Base-by-base conservation (phyloP, 2,888 invertebrate species). In the Ornithoptera priamus region DNA sequence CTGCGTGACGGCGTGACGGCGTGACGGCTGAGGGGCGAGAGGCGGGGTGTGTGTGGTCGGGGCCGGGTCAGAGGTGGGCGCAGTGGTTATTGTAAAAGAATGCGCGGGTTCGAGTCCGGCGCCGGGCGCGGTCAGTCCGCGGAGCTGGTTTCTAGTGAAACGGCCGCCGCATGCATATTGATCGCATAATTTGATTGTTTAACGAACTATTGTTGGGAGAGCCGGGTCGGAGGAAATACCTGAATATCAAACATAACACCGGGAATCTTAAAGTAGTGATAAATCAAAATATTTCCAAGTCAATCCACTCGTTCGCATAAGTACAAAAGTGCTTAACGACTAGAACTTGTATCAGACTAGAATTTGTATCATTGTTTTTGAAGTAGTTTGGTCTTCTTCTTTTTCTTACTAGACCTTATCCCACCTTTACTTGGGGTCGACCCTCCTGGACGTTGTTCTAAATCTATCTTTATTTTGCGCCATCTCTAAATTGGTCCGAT, bases 41-140 rank as follows among this genome's bases (percentile, higher is more conserved):
- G 61, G 68, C n/a, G 57, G 62, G 30, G 59, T 22, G 22, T 22
- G 22, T 22, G 22, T 22, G 22, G 76, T 72, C 78, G 76, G 78
- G 78, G 78, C 75, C 75, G 72, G 78, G 78, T 79, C 78, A 77
- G 46, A 78, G 79, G 78, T 80, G 78, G 77, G 77, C 77, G 75
- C 72, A 70, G 71, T 72, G 73, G 66, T 62, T 63, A 65, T 70
- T 67, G 67, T 66, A 62, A 72, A 71, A 72, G 61, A 72, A 73
- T 69, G 73, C 70, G 62, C 70, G 59, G 70, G 72, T 70, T 72
- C 71, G 50, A 72, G 60, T 22, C 62, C 65, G 46, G 30, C 30
- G 30, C 30, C 30, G 30, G 30, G 30, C 30, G 15, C 30, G 39
- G 65, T 56, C 39, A 65, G 20, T 18, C 22, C 63, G 58, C 18